Base-by-base conservation (phyloP, 2,888 invertebrate species). In the Penaeus monodon region DNA sequence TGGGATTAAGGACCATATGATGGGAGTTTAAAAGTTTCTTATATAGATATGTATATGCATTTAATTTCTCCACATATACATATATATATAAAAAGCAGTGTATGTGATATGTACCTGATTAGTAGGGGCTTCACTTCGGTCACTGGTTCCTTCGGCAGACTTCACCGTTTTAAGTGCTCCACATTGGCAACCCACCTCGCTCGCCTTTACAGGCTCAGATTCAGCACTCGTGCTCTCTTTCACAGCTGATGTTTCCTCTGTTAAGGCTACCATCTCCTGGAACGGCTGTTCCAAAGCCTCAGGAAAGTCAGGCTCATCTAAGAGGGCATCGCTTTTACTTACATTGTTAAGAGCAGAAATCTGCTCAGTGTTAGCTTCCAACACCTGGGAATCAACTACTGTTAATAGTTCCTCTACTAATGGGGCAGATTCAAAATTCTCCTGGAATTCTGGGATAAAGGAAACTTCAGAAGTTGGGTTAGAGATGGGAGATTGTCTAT, bases 101-200 rank as follows among this genome's bases (percentile, higher is more conserved):
- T 79, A 80, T 63, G 70, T 79, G 80, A 85, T 74, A 85, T 85
- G 79, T 85, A 85, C 85, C 85, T 85, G 85, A 64, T 74, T 64
- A 73, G 85, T 29, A 85, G 85, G 57, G 80, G 74, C 80, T 64
- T 80, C 80, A 80, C 85, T 81, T 80, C 78, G 68, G 85, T 85
- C 85, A 85, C 80, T 80, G 80, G 85, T 74, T 80, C 80, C 85
- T 73, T 85, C 85, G 79, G 85, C 79, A 74, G 85, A 85, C 80
- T 78, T 73, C 79, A 85, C 79, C 85, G 73, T 85, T 85, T 63
- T 57, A 70, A 73, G 74, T 27, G 70, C 85, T 85, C 80, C 85
- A 85, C 85, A 24, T 29, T 74, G 22, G 73, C 73, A 85, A 79
- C 74, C 85, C 85, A 74, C 80, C 85, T 85, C 85, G 85, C 85